These are phyloP conservation scores for Saimiri boliviensis DNA, from an alignment of 2,113 vertebrate species.

Conservation along the genomic window DNA sequence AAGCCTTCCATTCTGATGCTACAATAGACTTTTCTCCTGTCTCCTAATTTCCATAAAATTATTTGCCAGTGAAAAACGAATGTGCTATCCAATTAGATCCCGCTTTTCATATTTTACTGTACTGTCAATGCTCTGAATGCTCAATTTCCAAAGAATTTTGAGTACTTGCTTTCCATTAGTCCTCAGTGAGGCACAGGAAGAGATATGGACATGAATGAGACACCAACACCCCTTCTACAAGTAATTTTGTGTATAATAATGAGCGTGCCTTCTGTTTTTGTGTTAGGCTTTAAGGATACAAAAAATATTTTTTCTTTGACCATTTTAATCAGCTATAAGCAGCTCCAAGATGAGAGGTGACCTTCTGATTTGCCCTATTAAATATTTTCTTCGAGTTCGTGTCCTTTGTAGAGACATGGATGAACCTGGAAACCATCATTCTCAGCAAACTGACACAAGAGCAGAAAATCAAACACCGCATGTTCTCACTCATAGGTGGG, in stretches of 20 bases:
- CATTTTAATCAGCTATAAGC: neutral
- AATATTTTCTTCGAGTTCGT: neutral
- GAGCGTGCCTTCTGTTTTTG: neutral
- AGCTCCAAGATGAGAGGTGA: neutral
- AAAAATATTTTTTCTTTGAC: neutral
- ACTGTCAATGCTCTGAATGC: neutral
- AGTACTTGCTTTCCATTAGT: neutral
- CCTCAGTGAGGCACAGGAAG: neutral
- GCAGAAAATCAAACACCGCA: too few relatives aligned
- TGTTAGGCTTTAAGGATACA: neutral
- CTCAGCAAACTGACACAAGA: too few relatives aligned
- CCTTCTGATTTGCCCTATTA: neutral
- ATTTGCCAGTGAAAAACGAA: neutral
- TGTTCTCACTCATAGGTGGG: too few relatives aligned
- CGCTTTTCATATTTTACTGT: neutral
- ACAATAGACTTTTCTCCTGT: neutral
- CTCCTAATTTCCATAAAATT: neutral
- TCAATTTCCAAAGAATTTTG: neutral
- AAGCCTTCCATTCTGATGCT: neutral
- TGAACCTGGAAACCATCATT: too few relatives aligned
- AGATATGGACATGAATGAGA: neutral
- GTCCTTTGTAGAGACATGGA: too few relatives aligned
- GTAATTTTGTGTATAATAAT: neutral
- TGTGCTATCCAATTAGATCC: neutral
- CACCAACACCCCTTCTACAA: neutral